Evolutionary conservation across 2,797 vertebrate genomes (phyloP).

Genomic region (Pteropus rufus): DNA sequence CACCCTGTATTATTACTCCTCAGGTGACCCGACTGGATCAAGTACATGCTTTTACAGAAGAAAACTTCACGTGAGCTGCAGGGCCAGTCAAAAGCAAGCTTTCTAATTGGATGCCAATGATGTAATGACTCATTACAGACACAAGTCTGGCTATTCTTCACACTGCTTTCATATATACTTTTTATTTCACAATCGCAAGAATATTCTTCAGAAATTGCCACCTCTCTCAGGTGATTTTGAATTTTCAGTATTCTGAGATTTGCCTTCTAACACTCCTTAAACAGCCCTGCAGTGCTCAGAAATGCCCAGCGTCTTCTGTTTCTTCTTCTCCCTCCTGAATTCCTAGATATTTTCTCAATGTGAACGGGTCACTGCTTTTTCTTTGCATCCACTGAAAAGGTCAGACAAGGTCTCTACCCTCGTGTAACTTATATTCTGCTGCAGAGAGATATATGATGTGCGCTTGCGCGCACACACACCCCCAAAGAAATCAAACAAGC

Average conservation of each 20-base stretch:
- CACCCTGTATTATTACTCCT: neutral
- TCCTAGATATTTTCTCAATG: neutral
- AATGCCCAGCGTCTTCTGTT: neutral
- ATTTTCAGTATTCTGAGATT: conserved; percentile 67
- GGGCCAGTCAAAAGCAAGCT: neutral
- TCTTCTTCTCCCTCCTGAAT: conserved; percentile 20
- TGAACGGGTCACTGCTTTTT: neutral
- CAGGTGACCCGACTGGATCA: neutral
- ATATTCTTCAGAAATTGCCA: conserved; percentile 72
- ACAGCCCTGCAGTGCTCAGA: neutral
- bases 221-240: conserved; percentile 62
- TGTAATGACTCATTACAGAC: conserved; percentile 50
- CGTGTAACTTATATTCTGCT: neutral
- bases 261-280: conserved; percentile 66
- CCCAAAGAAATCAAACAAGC: neutral
- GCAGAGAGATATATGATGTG: neutral
- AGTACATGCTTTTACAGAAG: neutral
- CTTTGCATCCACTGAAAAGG: neutral
- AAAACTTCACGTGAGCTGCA: conserved; percentile 7
- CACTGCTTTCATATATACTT: conserved; percentile 55
- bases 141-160: conserved; percentile 39
- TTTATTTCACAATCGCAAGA: conserved; percentile 60
- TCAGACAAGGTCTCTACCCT: neutral
- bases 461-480: neutral
- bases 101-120: conserved; percentile 48